Evolutionary conservation across 2,797 vertebrate genomes (phyloP).

Genomic region (Pangasius mekongensis): DNA sequence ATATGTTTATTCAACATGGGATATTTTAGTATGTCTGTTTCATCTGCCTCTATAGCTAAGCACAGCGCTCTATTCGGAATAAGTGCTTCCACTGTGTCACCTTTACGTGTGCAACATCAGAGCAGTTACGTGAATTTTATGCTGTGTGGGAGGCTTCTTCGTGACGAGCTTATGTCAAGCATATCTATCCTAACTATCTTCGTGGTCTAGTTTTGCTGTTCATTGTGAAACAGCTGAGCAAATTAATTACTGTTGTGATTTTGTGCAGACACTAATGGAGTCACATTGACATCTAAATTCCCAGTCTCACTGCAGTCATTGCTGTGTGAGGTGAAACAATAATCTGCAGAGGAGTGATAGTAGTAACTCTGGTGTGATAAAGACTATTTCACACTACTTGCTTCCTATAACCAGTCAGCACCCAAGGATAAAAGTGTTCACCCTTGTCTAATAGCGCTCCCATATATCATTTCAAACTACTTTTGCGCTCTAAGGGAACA

Average conservation of each 20-base stretch:
- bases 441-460: slow-evolving; percentile 34
- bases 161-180: neutral
- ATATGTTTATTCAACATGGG: neutral
- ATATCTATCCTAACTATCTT: neutral
- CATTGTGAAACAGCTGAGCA: neutral
- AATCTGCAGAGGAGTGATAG: slow-evolving; percentile 44
- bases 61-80: neutral
- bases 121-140: slow-evolving; percentile 20
- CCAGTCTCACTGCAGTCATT: slow-evolving; percentile 9
- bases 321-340: slow-evolving; percentile 9
- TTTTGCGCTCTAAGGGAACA: neutral
- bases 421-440: slow-evolving; percentile 45
- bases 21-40: slow-evolving; percentile 8
- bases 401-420: slow-evolving; percentile 47
- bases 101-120: neutral
- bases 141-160: slow-evolving; percentile 14
- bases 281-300: slow-evolving; percentile 7
- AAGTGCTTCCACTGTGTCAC: neutral
- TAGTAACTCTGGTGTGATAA: slow-evolving; percentile 47
- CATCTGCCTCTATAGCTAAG: neutral
- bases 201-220: neutral
- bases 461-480: slow-evolving; percentile 32
- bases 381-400: slow-evolving; percentile 54
- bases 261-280: slow-evolving; percentile 21
- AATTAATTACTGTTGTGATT: slow-evolving; percentile 21